Evolutionary conservation across 1,140 invertebrate genomes (phyloP), one percentile per base, ranked within the genome.

Genomic region (Muscidifurax raptorellus): DNA sequence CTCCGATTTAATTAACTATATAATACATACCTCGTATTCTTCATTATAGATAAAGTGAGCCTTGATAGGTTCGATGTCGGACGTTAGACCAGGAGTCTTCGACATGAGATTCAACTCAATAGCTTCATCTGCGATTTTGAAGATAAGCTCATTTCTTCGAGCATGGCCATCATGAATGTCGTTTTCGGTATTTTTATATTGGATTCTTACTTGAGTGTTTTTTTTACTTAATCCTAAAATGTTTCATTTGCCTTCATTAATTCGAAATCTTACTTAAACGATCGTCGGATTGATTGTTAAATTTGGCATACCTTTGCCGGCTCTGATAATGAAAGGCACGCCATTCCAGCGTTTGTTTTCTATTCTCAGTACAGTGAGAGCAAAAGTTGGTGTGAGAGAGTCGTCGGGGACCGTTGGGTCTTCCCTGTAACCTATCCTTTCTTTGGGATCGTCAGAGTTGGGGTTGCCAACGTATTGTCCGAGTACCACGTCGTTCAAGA

Each of bases 261-360:
- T 3, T 7, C 1, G 36, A 36, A 36, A 36, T 36, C 36, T 3
- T 36, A 9, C n/a, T 36, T 36, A 36, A 40, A 40, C 7, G 36
- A 40, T 40, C 36, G 5, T 9, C 36, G 10, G 36, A 40, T 40
- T 40, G 9, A 40, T 40, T 40, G 10, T 9, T 40, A 40, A 12
- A 40, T 40, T 40, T 40, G 9, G 36, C 36, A 40, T 40, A 40
- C 99, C 96, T 96, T 99, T 99, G 83, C 99, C 99, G 94, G 98
- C 99, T 79, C 97, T 95, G 1, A 99, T 93, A 87, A 99, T 98
- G 91, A 99, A 99, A 10, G 99, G 99, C 10, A 99, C 98, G 22
- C 98, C 98, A 92, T 99, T 97, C 99, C 99, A 99, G 86, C 99
- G 95, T 91, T 99, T 98, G 93, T 99, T 99, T 86, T 99, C 97